Percentiles rank a stretch among this genome's conserved stretches.
Evolutionary conservation across 1,140 invertebrate genomes (phyloP).

Genomic region (Scaptodrosophila lebanonensis): DNA sequence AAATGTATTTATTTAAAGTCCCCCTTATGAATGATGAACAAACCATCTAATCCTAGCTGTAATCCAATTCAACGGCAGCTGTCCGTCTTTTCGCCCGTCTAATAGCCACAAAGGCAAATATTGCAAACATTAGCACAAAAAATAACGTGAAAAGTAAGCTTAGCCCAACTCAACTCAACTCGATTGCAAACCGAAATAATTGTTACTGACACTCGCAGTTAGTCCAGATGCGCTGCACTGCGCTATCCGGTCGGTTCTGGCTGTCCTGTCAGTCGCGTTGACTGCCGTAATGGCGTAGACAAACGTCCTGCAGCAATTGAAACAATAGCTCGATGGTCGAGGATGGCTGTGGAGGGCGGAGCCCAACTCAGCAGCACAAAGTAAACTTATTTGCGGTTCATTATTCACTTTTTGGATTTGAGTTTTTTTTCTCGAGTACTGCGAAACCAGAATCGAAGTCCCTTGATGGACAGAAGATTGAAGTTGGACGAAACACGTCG

Average conservation of each 20-base stretch:
- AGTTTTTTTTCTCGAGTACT: slow-evolving; percentile 63
- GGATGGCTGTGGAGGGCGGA: slow-evolving; percentile 20
- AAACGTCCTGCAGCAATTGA: slow-evolving; percentile 54
- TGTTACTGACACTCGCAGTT: slow-evolving; percentile 66
- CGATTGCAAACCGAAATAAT: slow-evolving; percentile 58
- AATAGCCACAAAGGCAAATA: slow-evolving; percentile 59
- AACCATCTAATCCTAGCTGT: no score
- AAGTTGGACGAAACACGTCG: slow-evolving; percentile 52
- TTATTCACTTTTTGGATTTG: slow-evolving; percentile 73
- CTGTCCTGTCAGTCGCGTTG: slow-evolving; percentile 1
- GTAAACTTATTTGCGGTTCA: slow-evolving; percentile 74
- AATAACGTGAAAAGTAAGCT: slow-evolving; percentile 10
- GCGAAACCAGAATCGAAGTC: slow-evolving; percentile 55
- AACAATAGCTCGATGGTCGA: slow-evolving; percentile 27
- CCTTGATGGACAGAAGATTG: slow-evolving; percentile 71
- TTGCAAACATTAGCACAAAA: slow-evolving; percentile 34
- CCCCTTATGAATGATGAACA: no score
- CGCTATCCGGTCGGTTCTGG: slow-evolving; percentile 3
- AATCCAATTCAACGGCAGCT: no score
- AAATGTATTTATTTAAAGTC: no score
- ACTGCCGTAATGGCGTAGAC: slow-evolving; percentile 40
- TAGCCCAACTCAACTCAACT: slow-evolving; percentile 38
- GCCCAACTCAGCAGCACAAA: slow-evolving; percentile 38
- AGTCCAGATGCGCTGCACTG: slow-evolving; percentile 10
- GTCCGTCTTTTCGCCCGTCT: neutral